These are phyloP conservation scores for Chrysopilus asiliformis DNA, from an alignment of 2,888 invertebrate species.

Conservation along the genomic window DNA sequence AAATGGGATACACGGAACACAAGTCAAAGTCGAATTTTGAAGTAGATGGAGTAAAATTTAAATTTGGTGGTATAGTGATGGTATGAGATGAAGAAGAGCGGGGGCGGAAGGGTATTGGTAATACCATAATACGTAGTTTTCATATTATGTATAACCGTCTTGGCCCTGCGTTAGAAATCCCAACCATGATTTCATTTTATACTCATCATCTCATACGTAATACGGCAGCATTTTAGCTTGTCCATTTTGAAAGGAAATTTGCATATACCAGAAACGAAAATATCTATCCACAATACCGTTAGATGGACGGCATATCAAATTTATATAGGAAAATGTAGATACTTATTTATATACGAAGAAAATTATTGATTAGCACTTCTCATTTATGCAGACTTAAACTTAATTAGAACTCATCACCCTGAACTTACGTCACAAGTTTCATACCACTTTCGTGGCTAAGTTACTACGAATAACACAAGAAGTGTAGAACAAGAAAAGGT, in stretches of 20 bases:
- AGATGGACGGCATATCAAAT: constrained; percentile 10
- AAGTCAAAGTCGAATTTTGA: too few species aligned
- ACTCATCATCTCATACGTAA: too few species aligned
- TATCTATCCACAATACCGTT: constrained; percentile 11
- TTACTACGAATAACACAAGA: too few species aligned
- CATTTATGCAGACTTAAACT: constrained; percentile 17
- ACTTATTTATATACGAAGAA: constrained; percentile 11
- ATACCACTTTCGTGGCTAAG: too few species aligned
- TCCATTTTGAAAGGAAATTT: constrained; percentile 14
- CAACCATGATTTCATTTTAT: not conserved
- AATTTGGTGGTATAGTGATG: not conserved
- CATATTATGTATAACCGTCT: too few species aligned
- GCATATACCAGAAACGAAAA: constrained; percentile 15
- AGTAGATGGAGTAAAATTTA: too few species aligned
- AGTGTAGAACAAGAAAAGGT: too few species aligned
- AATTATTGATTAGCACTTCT: constrained; percentile 17
- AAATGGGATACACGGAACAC: too few species aligned
- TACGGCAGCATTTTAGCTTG: not conserved
- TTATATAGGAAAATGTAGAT: not conserved
- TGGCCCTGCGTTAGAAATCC: not conserved
- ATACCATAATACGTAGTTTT: too few species aligned
- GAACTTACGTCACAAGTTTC: constrained; percentile 12
- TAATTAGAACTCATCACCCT: constrained; percentile 16
- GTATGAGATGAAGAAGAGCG: not conserved
- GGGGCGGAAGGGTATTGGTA: not conserved